Evolutionary conservation across 2,888 invertebrate species (phyloP).

Genomic region (Papilio protenor): DNA sequence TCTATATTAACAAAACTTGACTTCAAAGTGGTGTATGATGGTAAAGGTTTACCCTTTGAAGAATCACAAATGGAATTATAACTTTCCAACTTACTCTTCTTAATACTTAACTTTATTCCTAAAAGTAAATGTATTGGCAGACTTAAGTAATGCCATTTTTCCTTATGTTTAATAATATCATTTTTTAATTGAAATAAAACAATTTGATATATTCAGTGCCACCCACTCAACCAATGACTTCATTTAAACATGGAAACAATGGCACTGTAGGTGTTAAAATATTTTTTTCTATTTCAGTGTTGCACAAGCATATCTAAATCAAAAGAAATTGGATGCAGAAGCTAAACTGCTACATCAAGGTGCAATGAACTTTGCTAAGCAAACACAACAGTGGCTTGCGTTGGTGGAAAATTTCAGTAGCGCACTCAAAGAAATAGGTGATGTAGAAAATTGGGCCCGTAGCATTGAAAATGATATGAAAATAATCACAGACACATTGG

Average conservation of each 20-base stretch:
- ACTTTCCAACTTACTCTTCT: background rate
- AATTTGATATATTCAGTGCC: background rate
- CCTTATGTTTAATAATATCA: no score
- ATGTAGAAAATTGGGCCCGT: conserved; percentile 99
- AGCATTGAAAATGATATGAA: conserved; percentile 98
- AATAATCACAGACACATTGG: conserved; percentile 95
- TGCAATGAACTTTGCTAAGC: conserved; percentile 97
- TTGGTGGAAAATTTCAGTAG: conserved; percentile 94
- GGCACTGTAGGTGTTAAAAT: background rate
- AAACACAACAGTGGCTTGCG: conserved; percentile 98
- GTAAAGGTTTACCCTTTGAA: background rate
- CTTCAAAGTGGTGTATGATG: background rate
- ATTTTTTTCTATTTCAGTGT: conserved; percentile 86
- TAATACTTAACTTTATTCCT: background rate
- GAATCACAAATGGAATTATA: background rate
- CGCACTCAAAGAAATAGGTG: conserved; percentile 97
- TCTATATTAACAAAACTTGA: background rate
- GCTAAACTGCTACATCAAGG: conserved; percentile 97
- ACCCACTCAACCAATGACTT: background rate
- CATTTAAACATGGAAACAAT: background rate
- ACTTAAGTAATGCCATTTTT: background rate
- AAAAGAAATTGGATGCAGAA: conserved; percentile 98
- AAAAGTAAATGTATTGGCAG: background rate
- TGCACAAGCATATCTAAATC: conserved; percentile 98
- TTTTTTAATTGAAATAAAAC: background rate